Percentiles rank a stretch among this genome's conserved stretches.
These are phyloP conservation scores for Pararge aegeria DNA, from an alignment of 1,140 invertebrate species.

Conservation along the genomic window DNA sequence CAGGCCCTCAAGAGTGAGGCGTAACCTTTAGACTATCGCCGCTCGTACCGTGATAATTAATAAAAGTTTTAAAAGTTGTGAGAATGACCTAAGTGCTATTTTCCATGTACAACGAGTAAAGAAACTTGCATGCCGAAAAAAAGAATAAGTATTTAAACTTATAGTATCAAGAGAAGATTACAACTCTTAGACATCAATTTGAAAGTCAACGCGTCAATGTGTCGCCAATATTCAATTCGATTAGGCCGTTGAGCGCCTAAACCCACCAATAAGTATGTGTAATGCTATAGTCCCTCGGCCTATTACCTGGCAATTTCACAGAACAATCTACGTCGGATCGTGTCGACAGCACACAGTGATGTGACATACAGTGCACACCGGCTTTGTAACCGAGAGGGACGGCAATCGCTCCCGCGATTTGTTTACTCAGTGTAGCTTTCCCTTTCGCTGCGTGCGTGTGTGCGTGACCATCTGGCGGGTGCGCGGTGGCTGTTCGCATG, in stretches of 20 bases:
- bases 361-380: slow-evolving; percentile 64
- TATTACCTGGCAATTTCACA: slow-evolving; percentile 80
- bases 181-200: slow-evolving; percentile 30
- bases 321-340: slow-evolving; percentile 65
- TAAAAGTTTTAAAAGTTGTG: too few species aligned
- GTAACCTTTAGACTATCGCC: too few species aligned
- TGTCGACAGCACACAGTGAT: slow-evolving; percentile 64
- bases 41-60: too few species aligned
- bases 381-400: slow-evolving; percentile 67
- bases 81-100: too few species aligned
- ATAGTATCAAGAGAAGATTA: neutral
- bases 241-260: slow-evolving; percentile 69
- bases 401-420: slow-evolving; percentile 64
- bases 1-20: too few species aligned
- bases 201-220: slow-evolving; percentile 50
- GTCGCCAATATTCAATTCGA: slow-evolving; percentile 71
- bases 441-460: slow-evolving; percentile 63
- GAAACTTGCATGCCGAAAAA: too few species aligned
- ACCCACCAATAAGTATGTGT: slow-evolving; percentile 74
- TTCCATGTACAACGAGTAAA: too few species aligned
- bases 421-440: slow-evolving; percentile 78
- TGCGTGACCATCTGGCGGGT: slow-evolving; percentile 71
- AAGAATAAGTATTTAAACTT: too few species aligned
- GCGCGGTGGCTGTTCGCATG: slow-evolving; percentile 39
- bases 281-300: slow-evolving; percentile 74